Conservation (phyloP, 2,113 vertebrate genomes). For the Amphiprion ocellaris region DNA sequence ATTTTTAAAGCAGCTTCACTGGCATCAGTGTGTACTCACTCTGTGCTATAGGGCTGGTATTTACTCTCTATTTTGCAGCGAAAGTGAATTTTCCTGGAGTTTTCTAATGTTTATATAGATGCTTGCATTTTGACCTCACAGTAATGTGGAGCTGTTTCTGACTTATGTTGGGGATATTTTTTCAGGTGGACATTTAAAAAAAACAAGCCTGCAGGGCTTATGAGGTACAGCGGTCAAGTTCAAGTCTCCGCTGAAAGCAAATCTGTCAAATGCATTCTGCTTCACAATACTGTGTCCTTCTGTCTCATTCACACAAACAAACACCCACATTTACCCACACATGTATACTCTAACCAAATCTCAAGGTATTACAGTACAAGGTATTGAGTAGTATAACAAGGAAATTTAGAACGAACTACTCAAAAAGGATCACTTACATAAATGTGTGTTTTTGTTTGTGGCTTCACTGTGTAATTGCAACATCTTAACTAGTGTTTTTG, state of each 20-base stretch:
- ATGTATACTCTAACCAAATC: slow-evolving; percentile 6
- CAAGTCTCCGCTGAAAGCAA: background rate
- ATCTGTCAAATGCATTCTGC: background rate
- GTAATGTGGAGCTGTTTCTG: background rate
- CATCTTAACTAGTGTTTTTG: no score
- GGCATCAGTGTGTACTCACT: no score
- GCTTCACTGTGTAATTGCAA: background rate
- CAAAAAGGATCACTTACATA: background rate
- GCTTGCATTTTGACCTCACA: background rate
- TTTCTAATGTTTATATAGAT: background rate
- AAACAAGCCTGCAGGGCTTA: background rate
- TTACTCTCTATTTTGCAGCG: no score
- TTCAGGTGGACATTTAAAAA: background rate
- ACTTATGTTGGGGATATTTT: no score
- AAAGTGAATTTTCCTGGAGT: no score
- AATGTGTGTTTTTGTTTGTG: background rate
- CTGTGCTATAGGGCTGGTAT: no score
- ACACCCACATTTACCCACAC: background rate
- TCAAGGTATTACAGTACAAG: no score
- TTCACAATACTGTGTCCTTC: background rate
- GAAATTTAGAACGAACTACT: background rate
- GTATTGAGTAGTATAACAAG: background rate
- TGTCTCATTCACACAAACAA: background rate
- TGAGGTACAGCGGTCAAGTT: background rate
- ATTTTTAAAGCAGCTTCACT: no score